These are phyloP conservation scores for Malthinus seriepunctatus DNA, from an alignment of 2,888 invertebrate genomes.

Conservation along the genomic window DNA sequence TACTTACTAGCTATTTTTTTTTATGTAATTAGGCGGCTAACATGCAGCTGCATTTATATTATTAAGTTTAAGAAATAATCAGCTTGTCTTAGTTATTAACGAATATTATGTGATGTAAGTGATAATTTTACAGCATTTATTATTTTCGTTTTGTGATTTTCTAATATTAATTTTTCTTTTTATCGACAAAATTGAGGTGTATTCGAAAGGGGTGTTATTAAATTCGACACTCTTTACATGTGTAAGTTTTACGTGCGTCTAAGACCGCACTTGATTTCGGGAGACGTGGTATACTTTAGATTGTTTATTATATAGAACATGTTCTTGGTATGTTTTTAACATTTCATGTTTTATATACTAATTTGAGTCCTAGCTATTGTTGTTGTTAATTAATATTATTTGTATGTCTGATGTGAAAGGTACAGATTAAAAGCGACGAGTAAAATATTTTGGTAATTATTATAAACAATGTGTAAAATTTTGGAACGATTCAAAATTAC, in stretches of 20 bases:
- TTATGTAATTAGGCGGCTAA: slow-evolving; percentile 17
- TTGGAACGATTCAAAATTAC: slow-evolving; percentile 10
- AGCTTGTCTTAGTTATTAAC: slow-evolving; percentile 6
- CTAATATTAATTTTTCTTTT: background rate
- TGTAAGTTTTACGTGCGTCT: no score
- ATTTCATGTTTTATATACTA: slow-evolving; percentile 32
- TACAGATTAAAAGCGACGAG: slow-evolving; percentile 32
- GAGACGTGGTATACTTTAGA: slow-evolving; percentile 42
- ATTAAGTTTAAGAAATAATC: slow-evolving; percentile 12
- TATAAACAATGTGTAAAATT: background rate
- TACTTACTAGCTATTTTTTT: slow-evolving; percentile 11
- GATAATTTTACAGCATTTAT: slow-evolving; percentile 32
- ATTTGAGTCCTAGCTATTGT: slow-evolving; percentile 36
- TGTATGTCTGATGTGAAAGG: slow-evolving; percentile 43
- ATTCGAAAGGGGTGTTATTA: no score
- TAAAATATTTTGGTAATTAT: slow-evolving; percentile 34
- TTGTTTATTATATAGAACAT: slow-evolving; percentile 22
- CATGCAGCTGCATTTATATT: slow-evolving; percentile 15
- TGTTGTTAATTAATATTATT: slow-evolving; percentile 46
- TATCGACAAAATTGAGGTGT: no score
- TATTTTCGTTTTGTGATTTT: slow-evolving; percentile 15
- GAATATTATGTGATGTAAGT: slow-evolving; percentile 34
- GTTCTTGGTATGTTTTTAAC: slow-evolving; percentile 11
- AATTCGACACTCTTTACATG: no score
- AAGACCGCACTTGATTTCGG: slow-evolving; percentile 31